phyloP scores from a whole-genome alignment of 2,113 vertebrate genomes.

The Porphyrio hochstetteri region DNA sequence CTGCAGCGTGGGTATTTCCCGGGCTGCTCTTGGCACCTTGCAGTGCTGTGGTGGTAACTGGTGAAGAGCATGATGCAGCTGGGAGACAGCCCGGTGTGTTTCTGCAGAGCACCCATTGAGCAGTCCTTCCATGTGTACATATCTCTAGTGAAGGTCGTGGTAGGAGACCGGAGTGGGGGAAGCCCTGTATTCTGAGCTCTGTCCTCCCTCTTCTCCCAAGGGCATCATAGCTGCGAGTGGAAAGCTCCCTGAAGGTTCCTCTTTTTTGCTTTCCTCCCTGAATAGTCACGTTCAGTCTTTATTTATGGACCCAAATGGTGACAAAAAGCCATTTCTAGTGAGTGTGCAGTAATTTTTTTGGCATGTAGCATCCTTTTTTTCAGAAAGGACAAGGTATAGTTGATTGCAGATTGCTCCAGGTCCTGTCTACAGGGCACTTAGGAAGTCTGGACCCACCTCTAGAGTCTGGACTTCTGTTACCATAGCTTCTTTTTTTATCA shows the following conservation, averaged over 20 bases:
- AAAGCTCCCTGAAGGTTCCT: slow-evolving; percentile 19
- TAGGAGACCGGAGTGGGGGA: neutral
- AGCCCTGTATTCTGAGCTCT: neutral
- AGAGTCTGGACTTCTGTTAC: neutral
- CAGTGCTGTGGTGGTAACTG: neutral
- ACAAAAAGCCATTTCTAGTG: neutral
- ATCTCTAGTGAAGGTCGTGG: neutral
- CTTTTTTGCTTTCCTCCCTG: neutral
- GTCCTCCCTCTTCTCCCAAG: slow-evolving; percentile 42
- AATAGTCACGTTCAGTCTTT: neutral
- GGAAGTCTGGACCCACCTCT: neutral
- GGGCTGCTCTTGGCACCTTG: rapidly evolving
- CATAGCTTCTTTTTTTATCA: neutral
- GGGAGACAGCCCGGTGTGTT: neutral
- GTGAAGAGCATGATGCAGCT: neutral
- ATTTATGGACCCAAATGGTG: neutral
- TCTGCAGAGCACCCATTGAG: neutral
- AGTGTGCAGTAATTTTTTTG: neutral
- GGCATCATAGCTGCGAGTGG: slow-evolving; percentile 30
- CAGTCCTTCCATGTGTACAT: neutral
- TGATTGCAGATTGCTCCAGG: rapidly evolving
- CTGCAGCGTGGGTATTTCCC: neutral
- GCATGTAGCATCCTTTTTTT: neutral
- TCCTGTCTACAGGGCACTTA: neutral
- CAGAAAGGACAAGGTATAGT: neutral